Percentiles rank a stretch among this genome's conserved stretches.
Conservation (phyloP, 1,140 invertebrate genomes). For the Antheraea pernyi region DNA sequence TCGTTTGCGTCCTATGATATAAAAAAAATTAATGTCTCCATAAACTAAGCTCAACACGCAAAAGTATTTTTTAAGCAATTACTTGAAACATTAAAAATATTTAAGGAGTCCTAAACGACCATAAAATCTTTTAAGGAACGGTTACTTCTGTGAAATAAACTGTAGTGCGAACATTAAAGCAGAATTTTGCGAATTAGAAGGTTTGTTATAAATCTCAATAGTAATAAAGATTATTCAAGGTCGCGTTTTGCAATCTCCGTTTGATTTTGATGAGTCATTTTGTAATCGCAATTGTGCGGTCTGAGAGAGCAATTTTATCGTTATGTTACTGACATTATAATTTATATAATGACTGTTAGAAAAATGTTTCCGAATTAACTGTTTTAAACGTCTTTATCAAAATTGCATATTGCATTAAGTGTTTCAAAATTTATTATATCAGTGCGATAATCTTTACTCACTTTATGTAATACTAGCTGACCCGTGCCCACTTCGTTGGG, state of each 20-base stretch:
- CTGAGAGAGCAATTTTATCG: not conserved
- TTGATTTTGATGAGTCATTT: slow-evolving; percentile 14
- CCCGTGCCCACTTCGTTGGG: no score
- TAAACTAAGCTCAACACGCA: no score
- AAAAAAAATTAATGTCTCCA: no score
- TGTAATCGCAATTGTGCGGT: slow-evolving; percentile 5
- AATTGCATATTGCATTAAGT: not conserved
- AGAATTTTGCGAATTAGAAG: not conserved
- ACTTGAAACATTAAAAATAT: no score
- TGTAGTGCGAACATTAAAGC: not conserved
- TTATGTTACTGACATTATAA: slow-evolving; percentile 1
- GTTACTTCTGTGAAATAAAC: not conserved
- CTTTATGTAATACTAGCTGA: not conserved
- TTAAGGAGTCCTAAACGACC: no score
- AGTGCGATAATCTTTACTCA: not conserved
- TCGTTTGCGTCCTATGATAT: no score
- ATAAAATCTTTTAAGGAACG: no score
- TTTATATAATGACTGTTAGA: not conserved
- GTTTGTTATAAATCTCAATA: not conserved
- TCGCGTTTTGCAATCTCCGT: slow-evolving; percentile 5
- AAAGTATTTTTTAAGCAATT: no score
- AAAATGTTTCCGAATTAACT: not conserved
- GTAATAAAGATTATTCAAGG: not conserved
- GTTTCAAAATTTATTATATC: not conserved
- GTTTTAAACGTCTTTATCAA: not conserved